These are phyloP conservation scores for Drosophila parabipectinata DNA, from an alignment of 1,140 invertebrate genomes.

Conservation along the genomic window DNA sequence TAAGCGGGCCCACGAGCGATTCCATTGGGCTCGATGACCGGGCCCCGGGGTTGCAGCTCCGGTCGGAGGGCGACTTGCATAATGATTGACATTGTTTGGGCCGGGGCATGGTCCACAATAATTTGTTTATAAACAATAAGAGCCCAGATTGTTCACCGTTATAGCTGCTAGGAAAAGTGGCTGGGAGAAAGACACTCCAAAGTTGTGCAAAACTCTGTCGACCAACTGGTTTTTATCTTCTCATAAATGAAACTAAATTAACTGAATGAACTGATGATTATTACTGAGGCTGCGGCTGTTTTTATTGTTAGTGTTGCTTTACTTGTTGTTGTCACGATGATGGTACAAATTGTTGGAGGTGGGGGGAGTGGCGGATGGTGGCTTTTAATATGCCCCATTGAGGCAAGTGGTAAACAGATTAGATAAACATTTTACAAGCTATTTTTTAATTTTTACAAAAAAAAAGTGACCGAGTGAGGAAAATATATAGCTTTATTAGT, in stretches of 20 bases:
- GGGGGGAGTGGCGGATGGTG: not conserved
- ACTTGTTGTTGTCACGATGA: constrained; percentile 7
- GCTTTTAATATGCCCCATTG: constrained; percentile 10
- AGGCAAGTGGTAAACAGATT: constrained; percentile 12
- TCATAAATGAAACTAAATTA: constrained; percentile 38
- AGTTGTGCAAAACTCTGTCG: constrained; percentile 63
- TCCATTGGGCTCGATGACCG: constrained; percentile 68
- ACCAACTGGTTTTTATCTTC: constrained; percentile 64
- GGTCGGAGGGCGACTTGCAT: constrained; percentile 62
- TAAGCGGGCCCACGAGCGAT: constrained; percentile 23
- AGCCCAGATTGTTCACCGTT: constrained; percentile 57
- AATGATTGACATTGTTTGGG: constrained; percentile 71
- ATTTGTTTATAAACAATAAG: constrained; percentile 77
- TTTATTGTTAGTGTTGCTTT: constrained; percentile 9
- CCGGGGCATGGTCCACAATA: constrained; percentile 47
- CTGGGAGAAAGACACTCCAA: constrained; percentile 3
- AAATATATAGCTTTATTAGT: not conserved
- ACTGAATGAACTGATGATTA: constrained; percentile 34
- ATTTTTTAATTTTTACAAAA: constrained; percentile 1
- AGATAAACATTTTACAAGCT: constrained; percentile 17
- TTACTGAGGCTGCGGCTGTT: constrained; percentile 1
- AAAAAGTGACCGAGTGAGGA: not conserved
- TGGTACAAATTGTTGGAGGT: not conserved
- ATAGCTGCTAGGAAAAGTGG: constrained; percentile 44
- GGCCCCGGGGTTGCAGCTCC: constrained; percentile 51